Evolutionary conservation across 1,140 invertebrate species (phyloP), one percentile per base, ranked within the genome.

Genomic region (Cryptotermes secundus): DNA sequence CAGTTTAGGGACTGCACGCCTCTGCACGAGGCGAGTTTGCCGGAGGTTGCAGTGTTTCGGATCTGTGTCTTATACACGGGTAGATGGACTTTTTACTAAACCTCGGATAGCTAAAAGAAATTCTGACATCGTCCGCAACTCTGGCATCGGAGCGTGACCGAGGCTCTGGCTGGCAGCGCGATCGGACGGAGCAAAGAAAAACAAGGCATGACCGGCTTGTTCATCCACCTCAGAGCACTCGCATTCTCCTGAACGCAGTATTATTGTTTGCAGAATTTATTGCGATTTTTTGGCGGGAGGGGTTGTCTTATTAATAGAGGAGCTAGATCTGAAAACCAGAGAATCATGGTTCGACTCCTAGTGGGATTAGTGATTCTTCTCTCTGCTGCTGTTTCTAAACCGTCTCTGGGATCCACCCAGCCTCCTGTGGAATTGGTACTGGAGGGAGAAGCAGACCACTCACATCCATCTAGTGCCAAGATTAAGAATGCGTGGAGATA

Each of bases 101-200:
- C 26, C 59, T 72, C 26, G 3, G 59, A 72, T 72, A 72, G 59
- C 59, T n/a, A 72, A 31, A 72, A 72, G 59, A 72, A 72, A 72
- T 72, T 72, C 59, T 72, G 59, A 72, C 59, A 72, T 26, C 59
- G 59, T 72, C 59, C 59, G 59, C n/a, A n/a, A n/a, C 59, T 72
- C 12, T 72, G 59, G 59, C 59, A 72, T n/a, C 14, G 26, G 59
- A 72, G 59, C 59, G 59, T 72, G 59, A 72, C 59, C 26, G 31
- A 72, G 59, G 59, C 59, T 10, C 16, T 72, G 59, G 59, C 59
- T n/a, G 59, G 59, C 59, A 72, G 59, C 59, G 59, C 31, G 59
- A 72, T 26, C 26, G 26, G 14, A 72, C 26, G 10, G 59, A 72
- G 7, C 26, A 2, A 31, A 72, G 26, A 72, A 72, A 72, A 72